Conservation (phyloP, 1,140 invertebrate genomes). For the Drosophila suzukii region DNA sequence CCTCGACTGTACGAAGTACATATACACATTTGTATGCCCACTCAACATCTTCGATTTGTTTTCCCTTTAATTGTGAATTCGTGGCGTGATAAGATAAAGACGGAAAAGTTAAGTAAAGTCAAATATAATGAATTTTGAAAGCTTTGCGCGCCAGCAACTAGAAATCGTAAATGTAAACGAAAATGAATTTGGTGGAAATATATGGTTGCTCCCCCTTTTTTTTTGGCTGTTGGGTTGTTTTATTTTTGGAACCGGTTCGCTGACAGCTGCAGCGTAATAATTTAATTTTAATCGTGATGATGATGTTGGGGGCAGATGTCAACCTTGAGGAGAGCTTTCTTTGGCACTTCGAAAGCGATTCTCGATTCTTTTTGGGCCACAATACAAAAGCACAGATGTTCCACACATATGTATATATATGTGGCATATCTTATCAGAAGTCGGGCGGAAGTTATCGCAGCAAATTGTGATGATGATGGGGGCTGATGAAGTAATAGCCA, state of each 20-base stretch:
- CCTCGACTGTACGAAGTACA: background rate
- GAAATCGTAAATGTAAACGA: conserved; percentile 56
- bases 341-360: conserved; percentile 12
- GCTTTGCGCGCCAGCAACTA: conserved; percentile 19
- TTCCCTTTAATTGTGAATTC: conserved; percentile 51
- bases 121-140: conserved; percentile 40
- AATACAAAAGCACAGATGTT: conserved; percentile 6
- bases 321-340: conserved; percentile 69
- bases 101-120: conserved; percentile 25
- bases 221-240: conserved; percentile 24
- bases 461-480: conserved; percentile 12
- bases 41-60: conserved; percentile 47
- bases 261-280: conserved; percentile 63
- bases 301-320: conserved; percentile 44
- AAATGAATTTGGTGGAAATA: conserved; percentile 40
- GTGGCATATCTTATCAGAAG: conserved; percentile 61
- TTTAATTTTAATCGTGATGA: conserved; percentile 31
- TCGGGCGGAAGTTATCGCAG: conserved; percentile 61
- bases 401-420: conserved; percentile 2
- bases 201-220: conserved; percentile 1
- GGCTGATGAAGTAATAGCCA: conserved; percentile 70
- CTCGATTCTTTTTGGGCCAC: conserved; percentile 31
- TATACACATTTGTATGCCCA: background rate
- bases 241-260: conserved; percentile 70
- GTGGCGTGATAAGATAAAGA: conserved; percentile 63